phyloP scores from a whole-genome alignment of 2,797 vertebrate species.

The Cheirogaleus major region DNA sequence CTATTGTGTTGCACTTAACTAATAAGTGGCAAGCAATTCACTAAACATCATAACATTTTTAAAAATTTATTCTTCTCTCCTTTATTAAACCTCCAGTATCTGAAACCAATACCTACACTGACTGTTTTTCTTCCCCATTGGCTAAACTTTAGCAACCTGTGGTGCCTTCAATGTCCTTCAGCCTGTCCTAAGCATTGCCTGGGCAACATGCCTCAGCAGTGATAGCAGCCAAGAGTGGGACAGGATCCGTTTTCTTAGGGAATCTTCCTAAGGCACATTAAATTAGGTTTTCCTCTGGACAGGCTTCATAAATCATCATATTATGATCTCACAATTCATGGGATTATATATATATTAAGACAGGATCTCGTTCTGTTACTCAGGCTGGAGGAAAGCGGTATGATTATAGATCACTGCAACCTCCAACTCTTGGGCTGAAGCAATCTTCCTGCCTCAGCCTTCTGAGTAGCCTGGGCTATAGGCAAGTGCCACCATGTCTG shows the following conservation, averaged over 20 bases:
- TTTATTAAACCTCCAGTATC: background rate
- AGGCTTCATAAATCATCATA: background rate
- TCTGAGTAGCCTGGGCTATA: background rate
- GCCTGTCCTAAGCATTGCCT: background rate
- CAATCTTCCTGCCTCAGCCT: background rate
- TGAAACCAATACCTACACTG: background rate
- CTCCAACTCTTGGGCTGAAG: background rate
- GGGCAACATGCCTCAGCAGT: background rate
- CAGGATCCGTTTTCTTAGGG: background rate
- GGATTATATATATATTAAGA: background rate
- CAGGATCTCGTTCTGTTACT: background rate
- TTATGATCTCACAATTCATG: background rate
- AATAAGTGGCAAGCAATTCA: background rate
- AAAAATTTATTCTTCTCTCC: background rate
- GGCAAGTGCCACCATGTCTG: background rate
- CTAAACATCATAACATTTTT: background rate
- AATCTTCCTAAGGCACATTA: background rate
- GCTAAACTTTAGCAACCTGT: background rate
- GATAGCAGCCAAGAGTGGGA: background rate
- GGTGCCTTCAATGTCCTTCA: background rate
- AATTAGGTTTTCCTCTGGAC: background rate
- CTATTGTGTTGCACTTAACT: background rate
- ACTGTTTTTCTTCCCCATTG: background rate
- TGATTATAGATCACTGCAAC: background rate
- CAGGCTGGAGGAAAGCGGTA: background rate